Conservation (phyloP, 2,888 invertebrate genomes). For the Dolichomitus sp. region DNA sequence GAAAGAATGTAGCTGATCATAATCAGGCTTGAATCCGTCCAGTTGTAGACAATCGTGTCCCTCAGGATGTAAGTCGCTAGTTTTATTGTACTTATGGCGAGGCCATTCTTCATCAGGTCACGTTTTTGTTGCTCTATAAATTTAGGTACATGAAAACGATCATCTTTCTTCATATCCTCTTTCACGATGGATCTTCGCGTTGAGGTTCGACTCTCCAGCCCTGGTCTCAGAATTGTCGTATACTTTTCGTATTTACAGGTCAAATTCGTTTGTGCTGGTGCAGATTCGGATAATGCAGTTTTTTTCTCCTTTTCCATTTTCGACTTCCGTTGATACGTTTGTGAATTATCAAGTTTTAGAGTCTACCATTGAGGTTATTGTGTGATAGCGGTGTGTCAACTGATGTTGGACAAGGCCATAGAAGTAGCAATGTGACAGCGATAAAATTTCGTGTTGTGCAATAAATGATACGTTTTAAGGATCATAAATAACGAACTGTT, state of each 20-base stretch:
- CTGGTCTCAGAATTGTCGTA: slow-evolving; percentile 22
- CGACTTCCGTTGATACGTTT: not conserved
- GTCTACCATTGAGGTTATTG: not conserved
- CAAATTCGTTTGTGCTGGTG: not conserved
- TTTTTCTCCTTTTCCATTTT: not conserved
- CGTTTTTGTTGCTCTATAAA: slow-evolving; percentile 22
- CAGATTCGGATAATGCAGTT: not conserved
- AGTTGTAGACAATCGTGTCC: slow-evolving; percentile 33
- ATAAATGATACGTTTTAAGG: no score
- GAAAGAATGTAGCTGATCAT: slow-evolving; percentile 19
- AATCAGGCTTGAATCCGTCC: slow-evolving; percentile 28
- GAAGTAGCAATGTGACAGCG: not conserved
- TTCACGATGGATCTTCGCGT: slow-evolving; percentile 13
- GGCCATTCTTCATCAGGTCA: slow-evolving; percentile 36
- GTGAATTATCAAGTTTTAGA: not conserved
- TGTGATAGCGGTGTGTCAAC: not conserved
- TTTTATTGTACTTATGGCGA: slow-evolving; percentile 39
- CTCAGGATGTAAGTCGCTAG: slow-evolving; percentile 30
- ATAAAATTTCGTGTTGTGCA: not conserved
- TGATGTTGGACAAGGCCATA: not conserved
- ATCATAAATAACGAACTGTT: no score
- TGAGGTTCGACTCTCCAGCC: not conserved
- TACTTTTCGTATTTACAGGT: slow-evolving; percentile 4
- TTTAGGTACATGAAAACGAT: not conserved
- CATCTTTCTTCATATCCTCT: slow-evolving; percentile 31